phyloP scores from a whole-genome alignment of 2,113 vertebrate genomes.

The Chloebia gouldiae region DNA sequence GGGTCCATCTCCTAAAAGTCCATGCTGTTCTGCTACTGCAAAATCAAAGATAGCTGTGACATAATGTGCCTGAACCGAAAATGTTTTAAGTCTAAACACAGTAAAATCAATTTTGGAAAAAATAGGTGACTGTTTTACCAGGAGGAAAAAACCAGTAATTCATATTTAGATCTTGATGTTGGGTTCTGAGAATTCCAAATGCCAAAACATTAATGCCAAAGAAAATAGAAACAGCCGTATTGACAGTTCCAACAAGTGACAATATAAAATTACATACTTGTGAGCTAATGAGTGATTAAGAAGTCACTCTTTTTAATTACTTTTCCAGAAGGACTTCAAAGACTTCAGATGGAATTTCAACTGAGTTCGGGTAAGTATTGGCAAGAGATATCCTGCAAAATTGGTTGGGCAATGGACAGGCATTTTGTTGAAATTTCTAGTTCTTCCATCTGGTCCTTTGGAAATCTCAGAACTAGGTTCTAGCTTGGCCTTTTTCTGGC shows the following conservation, averaged over 20 bases:
- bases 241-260: neutral
- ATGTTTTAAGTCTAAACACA: neutral
- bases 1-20: neutral
- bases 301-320: neutral
- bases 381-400: neutral
- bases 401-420: neutral
- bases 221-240: neutral
- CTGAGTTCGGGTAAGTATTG: neutral
- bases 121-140: neutral
- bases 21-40: neutral
- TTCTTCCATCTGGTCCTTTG: neutral
- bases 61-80: neutral
- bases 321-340: neutral
- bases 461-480: neutral
- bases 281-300: slow-evolving; percentile 16
- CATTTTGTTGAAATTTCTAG: neutral
- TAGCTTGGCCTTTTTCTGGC: neutral
- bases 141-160: neutral
- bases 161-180: neutral
- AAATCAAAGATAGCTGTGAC: neutral
- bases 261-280: neutral
- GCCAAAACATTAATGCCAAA: neutral
- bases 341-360: neutral
- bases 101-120: neutral
- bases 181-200: neutral